Evolutionary conservation across 2,888 invertebrate species (phyloP), one percentile per base, ranked within the genome.

Genomic region (Cephus nigrinus): DNA sequence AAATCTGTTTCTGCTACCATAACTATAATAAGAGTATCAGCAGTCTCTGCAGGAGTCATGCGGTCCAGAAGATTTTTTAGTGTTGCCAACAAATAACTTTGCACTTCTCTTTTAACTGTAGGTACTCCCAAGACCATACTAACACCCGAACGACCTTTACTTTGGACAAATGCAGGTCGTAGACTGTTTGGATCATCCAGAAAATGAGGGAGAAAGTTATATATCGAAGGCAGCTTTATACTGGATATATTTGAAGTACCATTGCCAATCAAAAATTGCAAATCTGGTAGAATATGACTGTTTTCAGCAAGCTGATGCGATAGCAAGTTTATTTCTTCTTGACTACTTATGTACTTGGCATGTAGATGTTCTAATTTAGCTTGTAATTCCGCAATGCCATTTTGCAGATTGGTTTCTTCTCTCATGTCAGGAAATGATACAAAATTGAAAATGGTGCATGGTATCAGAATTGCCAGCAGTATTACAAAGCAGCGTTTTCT

Each of bases 61-160:
- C 96, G 96, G 78, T 95, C 94, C 75, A 98, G 92, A 34, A 98
- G 92, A 90, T 97, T 97, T 92, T 96, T 95, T 76, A 98, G 92
- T 0, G 98, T 98, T 35, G 96, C 94, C 91, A 97, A 93, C 69
- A 98, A 93, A 91, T 98, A 98, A 84, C 94, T 96, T 88, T 98
- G 97, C 84, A 97, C 96, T 82, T 97, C 97, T 71, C 98, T 93
- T 85, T 95, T 95, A 11, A 98, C 98, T 0, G 98, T 98, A 0
- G 98, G 98, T 80, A 98, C 94, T 0, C 97, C 98, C 74, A 98
- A 93, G 1, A 98, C 97, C 80, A 98, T 93, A 75, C 97, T 96
- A 0, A 96, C 96, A 83, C 96, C 96, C 12, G 93, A 93, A 78
- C 96, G 93, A 3, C 95, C 95, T 81, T 95, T 95, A 55, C 95